Conservation (phyloP, 2,113 vertebrate species). For the Picathartes gymnocephalus region DNA sequence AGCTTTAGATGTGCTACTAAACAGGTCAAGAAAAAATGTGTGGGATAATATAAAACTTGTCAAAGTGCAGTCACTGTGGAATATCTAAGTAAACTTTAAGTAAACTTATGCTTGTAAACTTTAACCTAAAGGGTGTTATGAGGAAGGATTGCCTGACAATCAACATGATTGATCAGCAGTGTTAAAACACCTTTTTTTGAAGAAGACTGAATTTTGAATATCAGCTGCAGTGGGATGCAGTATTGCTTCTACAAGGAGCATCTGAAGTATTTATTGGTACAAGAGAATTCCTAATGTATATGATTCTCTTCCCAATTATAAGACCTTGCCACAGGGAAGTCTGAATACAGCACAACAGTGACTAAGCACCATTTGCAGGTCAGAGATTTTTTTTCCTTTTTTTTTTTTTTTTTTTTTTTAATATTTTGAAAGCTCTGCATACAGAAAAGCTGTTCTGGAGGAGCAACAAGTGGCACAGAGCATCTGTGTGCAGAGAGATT, state of each 20-base stretch:
- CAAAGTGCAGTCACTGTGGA: neutral
- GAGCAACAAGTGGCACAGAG: neutral
- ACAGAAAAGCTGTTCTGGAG: neutral
- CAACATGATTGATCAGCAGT: neutral
- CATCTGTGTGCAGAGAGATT: neutral
- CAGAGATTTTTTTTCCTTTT: neutral
- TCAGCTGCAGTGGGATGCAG: neutral
- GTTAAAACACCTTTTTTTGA: neutral
- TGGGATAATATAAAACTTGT: conserved; percentile 21
- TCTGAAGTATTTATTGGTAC: conserved; percentile 1
- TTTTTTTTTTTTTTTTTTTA: neutral
- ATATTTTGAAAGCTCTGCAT: neutral
- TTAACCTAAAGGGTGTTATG: neutral
- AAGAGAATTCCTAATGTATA: neutral
- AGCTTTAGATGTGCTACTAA: neutral
- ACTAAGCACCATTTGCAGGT: conserved; percentile 41
- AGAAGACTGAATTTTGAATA: neutral
- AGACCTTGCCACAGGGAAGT: neutral
- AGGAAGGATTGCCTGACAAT: neutral
- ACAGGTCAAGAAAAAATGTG: conserved; percentile 12
- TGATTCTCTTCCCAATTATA: neutral
- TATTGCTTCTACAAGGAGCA: neutral
- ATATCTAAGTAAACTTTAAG: neutral
- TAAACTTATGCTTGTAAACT: neutral
- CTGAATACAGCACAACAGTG: neutral